phyloP scores from a whole-genome alignment of 2,888 invertebrate genomes.

The Melinaea marsaeus region DNA sequence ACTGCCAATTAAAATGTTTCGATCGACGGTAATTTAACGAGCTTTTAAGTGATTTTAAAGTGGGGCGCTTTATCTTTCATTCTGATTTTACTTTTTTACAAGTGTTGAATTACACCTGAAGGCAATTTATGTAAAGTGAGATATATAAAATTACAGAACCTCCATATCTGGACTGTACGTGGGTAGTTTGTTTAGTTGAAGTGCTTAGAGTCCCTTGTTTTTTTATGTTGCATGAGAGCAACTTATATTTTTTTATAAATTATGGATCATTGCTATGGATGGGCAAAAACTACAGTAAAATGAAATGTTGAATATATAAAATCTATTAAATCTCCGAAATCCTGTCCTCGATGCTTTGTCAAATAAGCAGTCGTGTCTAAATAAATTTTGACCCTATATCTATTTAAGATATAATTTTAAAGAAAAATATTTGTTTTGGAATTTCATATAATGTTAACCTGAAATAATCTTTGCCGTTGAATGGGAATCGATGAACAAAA shows the following conservation, averaged over 20 bases:
- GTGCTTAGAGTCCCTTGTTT: background rate
- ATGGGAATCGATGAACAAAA: constrained; percentile 3
- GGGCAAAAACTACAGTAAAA: too few relatives aligned
- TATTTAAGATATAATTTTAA: too few relatives aligned
- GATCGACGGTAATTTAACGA: constrained; percentile 28
- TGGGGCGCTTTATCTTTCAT: constrained; percentile 20
- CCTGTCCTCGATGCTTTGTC: too few relatives aligned
- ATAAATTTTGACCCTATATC: too few relatives aligned
- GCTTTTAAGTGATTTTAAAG: constrained; percentile 27
- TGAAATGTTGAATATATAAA: too few relatives aligned
- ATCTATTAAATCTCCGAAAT: too few relatives aligned
- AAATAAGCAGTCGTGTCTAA: too few relatives aligned
- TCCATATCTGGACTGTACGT: background rate
- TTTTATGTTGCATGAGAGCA: too few relatives aligned
- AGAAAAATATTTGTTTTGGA: too few relatives aligned
- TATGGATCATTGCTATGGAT: too few relatives aligned
- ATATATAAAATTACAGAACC: background rate
- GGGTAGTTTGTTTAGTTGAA: background rate
- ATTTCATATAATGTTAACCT: background rate
- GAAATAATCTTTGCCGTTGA: constrained; percentile 16
- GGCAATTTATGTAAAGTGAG: constrained; percentile 5
- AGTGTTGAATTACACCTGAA: constrained; percentile 5
- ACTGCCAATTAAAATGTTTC: constrained; percentile 46
- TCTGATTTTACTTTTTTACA: constrained; percentile 3
- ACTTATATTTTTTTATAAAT: too few relatives aligned